These are phyloP conservation scores for Luidia sarsii DNA, from an alignment of 53 echinoderm and acorn worm genomes.

Conservation along the genomic window DNA sequence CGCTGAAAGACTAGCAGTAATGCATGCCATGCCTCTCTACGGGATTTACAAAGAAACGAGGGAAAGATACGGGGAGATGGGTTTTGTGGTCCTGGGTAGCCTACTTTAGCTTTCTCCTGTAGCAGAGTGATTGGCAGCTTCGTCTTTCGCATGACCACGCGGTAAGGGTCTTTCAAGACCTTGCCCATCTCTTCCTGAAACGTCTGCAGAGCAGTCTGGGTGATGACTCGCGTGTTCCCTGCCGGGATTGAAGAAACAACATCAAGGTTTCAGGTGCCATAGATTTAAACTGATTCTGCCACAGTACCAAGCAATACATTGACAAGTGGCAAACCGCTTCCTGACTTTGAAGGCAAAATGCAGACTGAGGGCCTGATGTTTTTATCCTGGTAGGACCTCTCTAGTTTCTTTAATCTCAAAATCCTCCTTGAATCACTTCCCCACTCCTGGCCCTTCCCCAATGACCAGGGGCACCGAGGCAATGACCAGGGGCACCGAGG, in stretches of 20 bases:
- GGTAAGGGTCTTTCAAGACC: conserved; percentile 84
- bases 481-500: no score
- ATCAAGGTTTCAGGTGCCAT: not conserved
- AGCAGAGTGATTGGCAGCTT: conserved; percentile 88
- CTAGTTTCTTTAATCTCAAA: no score
- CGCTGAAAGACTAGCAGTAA: no score
- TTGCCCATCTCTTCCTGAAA: conserved; percentile 98
- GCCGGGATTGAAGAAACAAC: no score
- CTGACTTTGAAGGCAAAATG: not conserved
- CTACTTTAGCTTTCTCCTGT: conserved; percentile 93
- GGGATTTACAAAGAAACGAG: no score
- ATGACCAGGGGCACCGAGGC: no score
- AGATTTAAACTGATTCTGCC: not conserved
- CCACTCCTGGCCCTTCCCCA: not conserved
- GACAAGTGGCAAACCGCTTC: not conserved
- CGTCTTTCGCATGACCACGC: conserved; percentile 91
- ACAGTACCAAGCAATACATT: not conserved
- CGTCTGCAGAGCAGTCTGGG: conserved; percentile 90
- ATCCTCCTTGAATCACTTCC: no score
- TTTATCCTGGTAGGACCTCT: no score
- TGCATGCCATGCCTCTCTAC: no score
- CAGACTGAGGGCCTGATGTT: no score
- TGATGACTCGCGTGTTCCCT: conserved; percentile 93
- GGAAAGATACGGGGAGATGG: no score
- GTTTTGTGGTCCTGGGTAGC: no score